Percentiles rank a stretch among this genome's conserved stretches.
These are phyloP conservation scores for Loris lydekkerianus DNA, from an alignment of 2,797 vertebrate genomes.

Conservation along the genomic window DNA sequence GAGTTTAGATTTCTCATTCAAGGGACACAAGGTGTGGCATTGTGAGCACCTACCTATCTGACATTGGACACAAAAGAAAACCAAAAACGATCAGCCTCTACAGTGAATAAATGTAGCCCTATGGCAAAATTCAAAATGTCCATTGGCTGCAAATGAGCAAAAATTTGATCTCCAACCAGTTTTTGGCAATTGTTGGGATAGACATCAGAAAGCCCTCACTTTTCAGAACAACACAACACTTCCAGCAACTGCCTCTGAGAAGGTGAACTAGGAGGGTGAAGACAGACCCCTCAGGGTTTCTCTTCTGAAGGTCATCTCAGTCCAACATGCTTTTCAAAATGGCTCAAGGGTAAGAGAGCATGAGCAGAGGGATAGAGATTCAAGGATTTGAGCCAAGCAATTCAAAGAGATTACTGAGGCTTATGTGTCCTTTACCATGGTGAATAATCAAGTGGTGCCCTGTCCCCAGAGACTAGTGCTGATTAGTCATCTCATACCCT, in stretches of 20 bases:
- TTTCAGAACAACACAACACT: not conserved
- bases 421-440: conserved; percentile 81
- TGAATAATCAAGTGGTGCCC: conserved; percentile 63
- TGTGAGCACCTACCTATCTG: not conserved
- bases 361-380: not conserved
- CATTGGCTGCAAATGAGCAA: not conserved
- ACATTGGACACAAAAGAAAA: not conserved
- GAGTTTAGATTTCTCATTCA: conserved; percentile 16
- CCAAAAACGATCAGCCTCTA: not conserved
- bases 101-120: not conserved
- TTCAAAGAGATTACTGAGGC: conserved; percentile 85
- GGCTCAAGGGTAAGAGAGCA: not conserved
- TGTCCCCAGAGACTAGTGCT: conserved; percentile 71
- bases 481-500: conserved; percentile 52
- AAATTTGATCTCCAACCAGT: not conserved
- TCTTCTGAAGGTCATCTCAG: conserved; percentile 23
- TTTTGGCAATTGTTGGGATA: not conserved
- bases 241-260: not conserved
- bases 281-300: not conserved
- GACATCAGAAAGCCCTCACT: not conserved
- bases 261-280: not conserved
- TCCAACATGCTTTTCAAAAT: not conserved
- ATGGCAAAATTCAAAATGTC: not conserved
- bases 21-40: not conserved
- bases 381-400: conserved; percentile 78